Base-by-base conservation (phyloP, 2,888 invertebrate species). In the Lepetodrilus schrolli region DNA sequence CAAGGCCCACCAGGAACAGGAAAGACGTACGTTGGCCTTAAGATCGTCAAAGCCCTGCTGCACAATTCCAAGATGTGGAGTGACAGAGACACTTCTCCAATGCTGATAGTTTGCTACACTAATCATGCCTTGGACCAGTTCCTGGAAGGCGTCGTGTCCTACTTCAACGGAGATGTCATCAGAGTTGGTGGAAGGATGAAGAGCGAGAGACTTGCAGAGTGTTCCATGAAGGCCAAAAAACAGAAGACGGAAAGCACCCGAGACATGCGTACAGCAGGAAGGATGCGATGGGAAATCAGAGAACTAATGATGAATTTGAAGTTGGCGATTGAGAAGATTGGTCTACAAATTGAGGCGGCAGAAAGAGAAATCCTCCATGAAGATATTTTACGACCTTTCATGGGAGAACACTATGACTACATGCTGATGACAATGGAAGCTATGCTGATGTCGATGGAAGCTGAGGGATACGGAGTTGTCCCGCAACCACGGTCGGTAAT, bases 1-100 rank as follows among this genome's bases (percentile, higher is more conserved):
- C 90, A 90, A 80, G 89, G 96, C 0, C 96, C 96, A 0, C 96
- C 96, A 0, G 96, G 96, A 3, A 96, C 96, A 0, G 96, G 96
- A 0, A 96, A 96, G 92, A 95, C 96, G 0, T 94, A 93, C 88
- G 89, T 96, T 79, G 95, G 95, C 0, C 91, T 95, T 38, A 94
- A 94, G 92, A 93, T 96, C 20, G 94, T 94, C 0, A 80, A 87
- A 58, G 80, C 93, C 0, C 86, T 96, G 36, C 88, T 96, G 0
- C 89, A 92, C 74, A 95, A 95, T 87, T 79, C 80, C 10, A 37
- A 78, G 0, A 17, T 75, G 1, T 92, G 92, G 92, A 87, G 23
- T 37, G 20, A 17, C 10, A 43, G 77, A 26, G 26, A 75, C 17
- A 66, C 66, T 23, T 38, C 69, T 4, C 90, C 90, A 17, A 87